Conservation (phyloP, 1,140 invertebrate species). For the Microplitis demolitor region DNA sequence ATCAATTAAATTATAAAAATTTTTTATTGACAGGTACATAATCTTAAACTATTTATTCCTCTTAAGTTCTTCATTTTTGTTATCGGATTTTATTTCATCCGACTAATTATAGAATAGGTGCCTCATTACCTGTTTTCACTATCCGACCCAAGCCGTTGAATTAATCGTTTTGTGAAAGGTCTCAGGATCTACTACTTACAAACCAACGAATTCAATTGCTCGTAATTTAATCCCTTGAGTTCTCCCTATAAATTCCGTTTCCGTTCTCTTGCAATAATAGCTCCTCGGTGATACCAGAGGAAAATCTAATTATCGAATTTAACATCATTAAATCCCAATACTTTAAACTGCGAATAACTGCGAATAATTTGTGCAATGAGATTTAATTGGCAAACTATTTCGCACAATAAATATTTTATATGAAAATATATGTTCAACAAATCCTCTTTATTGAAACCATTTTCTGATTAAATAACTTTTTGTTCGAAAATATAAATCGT, state of each 20-base stretch:
- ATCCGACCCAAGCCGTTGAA: background rate
- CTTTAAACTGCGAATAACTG: background rate
- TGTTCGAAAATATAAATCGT: no score
- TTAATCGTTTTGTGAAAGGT: conserved; percentile 11
- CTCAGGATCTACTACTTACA: background rate
- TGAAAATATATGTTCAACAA: no score
- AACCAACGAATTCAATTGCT: conserved; percentile 8
- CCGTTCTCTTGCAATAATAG: background rate
- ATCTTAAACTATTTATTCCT: background rate
- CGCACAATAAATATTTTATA: no score
- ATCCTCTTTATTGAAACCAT: no score
- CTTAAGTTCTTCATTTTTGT: background rate
- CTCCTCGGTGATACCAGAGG: background rate
- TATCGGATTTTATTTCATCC: background rate
- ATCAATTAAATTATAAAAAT: no score
- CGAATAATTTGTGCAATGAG: background rate
- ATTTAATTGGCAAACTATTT: background rate
- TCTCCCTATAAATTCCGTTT: conserved; percentile 7
- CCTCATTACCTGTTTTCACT: conserved; percentile 7
- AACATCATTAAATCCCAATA: background rate
- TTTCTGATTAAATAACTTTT: no score
- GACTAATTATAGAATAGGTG: background rate
- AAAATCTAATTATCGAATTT: conserved; percentile 18
- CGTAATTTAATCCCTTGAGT: conserved; percentile 17
- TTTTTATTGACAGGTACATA: no score